phyloP scores from a whole-genome alignment of 2,888 invertebrate genomes.

The Calliphora vomitoria region DNA sequence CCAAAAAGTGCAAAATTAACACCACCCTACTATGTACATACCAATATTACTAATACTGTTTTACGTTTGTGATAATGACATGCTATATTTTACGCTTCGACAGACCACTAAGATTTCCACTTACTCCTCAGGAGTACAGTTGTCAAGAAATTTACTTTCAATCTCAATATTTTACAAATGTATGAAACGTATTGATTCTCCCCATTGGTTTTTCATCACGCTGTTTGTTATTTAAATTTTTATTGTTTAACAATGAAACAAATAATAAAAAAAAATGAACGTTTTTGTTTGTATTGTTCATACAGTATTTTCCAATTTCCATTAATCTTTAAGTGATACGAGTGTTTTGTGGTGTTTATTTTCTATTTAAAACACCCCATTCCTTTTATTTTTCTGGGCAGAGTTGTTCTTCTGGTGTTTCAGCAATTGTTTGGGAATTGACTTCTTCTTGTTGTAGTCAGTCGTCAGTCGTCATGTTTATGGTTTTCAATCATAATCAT shows the following conservation, averaged over 20 bases:
- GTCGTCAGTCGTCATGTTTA: conserved; percentile 24
- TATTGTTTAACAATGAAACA: conserved; percentile 59
- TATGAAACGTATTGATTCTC: conserved; percentile 55
- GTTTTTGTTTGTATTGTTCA: conserved; percentile 39
- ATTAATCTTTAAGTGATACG: conserved; percentile 73
- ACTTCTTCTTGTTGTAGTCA: conserved; percentile 62
- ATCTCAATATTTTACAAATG: conserved; percentile 36
- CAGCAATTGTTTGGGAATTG: conserved; percentile 58
- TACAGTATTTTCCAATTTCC: conserved; percentile 69
- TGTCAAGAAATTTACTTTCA: conserved; percentile 41
- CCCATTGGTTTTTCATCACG: conserved; percentile 16
- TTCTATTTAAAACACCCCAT: conserved; percentile 52
- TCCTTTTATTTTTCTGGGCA: neutral
- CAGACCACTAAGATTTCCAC: conserved; percentile 63
- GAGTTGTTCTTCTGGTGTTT: conserved; percentile 32
- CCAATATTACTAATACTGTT: conserved; percentile 13
- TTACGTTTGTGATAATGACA: conserved; percentile 70
- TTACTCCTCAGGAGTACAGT: conserved; percentile 23
- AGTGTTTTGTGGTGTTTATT: conserved; percentile 57
- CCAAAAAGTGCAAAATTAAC: too few relatives aligned
- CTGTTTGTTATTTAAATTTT: conserved; percentile 71
- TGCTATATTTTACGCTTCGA: conserved; percentile 72
- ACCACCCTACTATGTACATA: too few relatives aligned
- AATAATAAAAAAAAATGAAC: neutral
- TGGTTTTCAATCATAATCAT: conserved; percentile 68